These are phyloP conservation scores for Dreissena polymorpha DNA, from an alignment of 1,140 invertebrate genomes.

Conservation along the genomic window DNA sequence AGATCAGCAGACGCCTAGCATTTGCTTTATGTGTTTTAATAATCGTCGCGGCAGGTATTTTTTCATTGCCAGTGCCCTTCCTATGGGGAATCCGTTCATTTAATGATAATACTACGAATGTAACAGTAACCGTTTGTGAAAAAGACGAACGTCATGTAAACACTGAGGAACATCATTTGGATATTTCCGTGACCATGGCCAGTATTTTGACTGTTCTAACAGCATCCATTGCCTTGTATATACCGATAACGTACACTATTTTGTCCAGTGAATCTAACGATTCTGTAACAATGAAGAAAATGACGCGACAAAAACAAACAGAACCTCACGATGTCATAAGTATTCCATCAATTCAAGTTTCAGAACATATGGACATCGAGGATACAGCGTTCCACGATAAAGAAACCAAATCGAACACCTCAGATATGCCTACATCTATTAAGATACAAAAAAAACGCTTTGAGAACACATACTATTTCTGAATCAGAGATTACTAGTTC, in stretches of 20 bases:
- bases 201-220: background rate
- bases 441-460: too few relatives aligned
- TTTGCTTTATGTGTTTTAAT: background rate
- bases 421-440: too few relatives aligned
- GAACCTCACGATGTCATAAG: background rate
- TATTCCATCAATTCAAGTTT: background rate
- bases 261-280: too few relatives aligned
- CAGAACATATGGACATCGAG: background rate
- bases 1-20: constrained; percentile 35
- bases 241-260: background rate
- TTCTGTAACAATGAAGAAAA: background rate
- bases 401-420: too few relatives aligned
- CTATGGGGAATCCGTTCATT: constrained; percentile 9
- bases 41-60: background rate
- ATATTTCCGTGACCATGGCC: background rate
- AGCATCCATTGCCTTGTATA: constrained; percentile 6
- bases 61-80: background rate
- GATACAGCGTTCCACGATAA: background rate
- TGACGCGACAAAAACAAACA: background rate
- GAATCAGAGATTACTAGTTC: too few relatives aligned
- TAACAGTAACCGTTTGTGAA: constrained; percentile 12
- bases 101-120: background rate
- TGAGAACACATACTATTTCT: too few relatives aligned
- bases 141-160: constrained; percentile 9
- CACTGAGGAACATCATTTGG: background rate